These are phyloP conservation scores for Hetaerina americana DNA, from an alignment of 1,140 invertebrate genomes.

Conservation along the genomic window DNA sequence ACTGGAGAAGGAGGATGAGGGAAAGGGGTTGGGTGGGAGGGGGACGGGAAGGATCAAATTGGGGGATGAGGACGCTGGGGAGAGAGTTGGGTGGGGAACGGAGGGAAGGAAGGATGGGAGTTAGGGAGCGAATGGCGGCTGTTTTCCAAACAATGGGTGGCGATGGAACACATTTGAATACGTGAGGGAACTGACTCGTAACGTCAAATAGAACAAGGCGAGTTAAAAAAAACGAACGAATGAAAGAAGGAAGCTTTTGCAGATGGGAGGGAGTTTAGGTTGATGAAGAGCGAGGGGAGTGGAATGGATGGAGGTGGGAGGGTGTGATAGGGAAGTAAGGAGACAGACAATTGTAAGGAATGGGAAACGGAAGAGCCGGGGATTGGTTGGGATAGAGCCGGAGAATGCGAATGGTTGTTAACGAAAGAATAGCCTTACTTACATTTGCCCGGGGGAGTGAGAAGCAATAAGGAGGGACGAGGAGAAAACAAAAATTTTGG, in stretches of 20 bases:
- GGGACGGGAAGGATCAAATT: background rate
- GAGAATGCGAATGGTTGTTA: too few relatives aligned
- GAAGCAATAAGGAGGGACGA: too few relatives aligned
- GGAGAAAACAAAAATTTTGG: too few relatives aligned
- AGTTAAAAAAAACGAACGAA: background rate
- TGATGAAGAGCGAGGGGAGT: background rate
- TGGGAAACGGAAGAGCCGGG: too few relatives aligned
- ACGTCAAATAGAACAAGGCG: background rate
- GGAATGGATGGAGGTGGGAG: background rate
- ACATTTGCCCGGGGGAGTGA: too few relatives aligned
- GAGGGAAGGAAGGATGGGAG: background rate
- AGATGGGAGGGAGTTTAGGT: too few relatives aligned
- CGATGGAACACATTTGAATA: background rate
- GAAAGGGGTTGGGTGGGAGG: background rate
- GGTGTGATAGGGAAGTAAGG: background rate
- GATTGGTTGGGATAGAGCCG: too few relatives aligned
- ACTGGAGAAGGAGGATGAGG: too few relatives aligned
- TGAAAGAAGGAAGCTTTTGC: background rate
- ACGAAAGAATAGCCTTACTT: too few relatives aligned
- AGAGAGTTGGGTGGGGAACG: background rate
- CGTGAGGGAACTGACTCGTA: background rate
- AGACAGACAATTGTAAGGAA: background rate
- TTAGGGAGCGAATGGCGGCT: background rate
- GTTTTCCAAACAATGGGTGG: background rate
- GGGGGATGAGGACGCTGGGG: background rate